Conservation (phyloP, 2,113 vertebrate species). For the Catharus minimus region DNA sequence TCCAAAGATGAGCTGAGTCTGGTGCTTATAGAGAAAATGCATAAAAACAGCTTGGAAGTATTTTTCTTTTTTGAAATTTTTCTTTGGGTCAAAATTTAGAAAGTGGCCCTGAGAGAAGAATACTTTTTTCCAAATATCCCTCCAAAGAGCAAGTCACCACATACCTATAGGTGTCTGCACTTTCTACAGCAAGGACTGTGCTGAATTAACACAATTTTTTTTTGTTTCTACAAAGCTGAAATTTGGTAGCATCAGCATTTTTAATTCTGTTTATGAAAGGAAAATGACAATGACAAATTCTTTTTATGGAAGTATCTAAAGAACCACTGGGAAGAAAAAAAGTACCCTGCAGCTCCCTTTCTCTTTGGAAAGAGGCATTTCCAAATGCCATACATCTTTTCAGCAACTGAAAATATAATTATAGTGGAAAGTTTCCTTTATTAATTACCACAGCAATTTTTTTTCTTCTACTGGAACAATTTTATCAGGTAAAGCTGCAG, state of each 20-base stretch:
- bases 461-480: slow-evolving; percentile 8
- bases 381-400: slow-evolving; percentile 18
- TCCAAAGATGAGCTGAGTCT: neutral
- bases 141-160: slow-evolving; percentile 6
- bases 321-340: neutral
- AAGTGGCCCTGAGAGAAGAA: neutral
- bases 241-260: slow-evolving; percentile 29
- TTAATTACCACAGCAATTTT: neutral
- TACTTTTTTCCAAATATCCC: neutral
- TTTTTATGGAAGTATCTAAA: slow-evolving; percentile 41
- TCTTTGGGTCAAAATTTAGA: neutral
- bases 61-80: neutral
- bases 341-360: neutral
- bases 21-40: neutral
- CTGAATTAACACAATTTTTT: slow-evolving; percentile 1
- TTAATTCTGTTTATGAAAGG: slow-evolving; percentile 12
- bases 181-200: slow-evolving; percentile 27
- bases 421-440: slow-evolving; percentile 39
- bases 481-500: slow-evolving; percentile 22
- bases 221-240: slow-evolving; percentile 29
- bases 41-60: neutral
- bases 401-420: slow-evolving; percentile 31
- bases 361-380: slow-evolving; percentile 35
- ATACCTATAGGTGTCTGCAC: neutral
- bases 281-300: slow-evolving; percentile 37